Percentiles rank a stretch among this genome's conserved stretches.
These are phyloP conservation scores for Plecturocebus donacophilus DNA, from an alignment of 2,113 vertebrate species.

Conservation along the genomic window DNA sequence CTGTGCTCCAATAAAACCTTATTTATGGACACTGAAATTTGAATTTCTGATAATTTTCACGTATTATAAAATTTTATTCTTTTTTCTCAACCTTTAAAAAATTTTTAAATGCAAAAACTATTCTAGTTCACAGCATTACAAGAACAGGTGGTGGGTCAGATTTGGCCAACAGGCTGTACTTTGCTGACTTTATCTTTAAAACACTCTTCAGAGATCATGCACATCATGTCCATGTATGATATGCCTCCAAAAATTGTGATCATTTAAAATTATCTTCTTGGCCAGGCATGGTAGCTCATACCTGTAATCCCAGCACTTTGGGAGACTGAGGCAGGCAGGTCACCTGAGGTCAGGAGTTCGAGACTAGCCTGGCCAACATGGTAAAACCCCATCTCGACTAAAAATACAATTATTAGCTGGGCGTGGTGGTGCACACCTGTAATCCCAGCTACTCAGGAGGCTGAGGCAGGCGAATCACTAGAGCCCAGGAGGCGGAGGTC, in stretches of 20 bases:
- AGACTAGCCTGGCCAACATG: too few species aligned
- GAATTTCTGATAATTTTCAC: constrained; percentile 36
- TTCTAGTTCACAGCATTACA: background rate
- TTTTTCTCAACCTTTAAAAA: constrained; percentile 6
- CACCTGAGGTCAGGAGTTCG: too few species aligned
- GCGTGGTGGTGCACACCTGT: too few species aligned
- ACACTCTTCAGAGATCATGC: background rate
- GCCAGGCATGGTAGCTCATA: too few species aligned
- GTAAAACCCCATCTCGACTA: too few species aligned
- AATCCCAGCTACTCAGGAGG: too few species aligned
- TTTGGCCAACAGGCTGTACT: background rate
- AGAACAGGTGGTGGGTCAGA: background rate
- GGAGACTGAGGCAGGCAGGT: too few species aligned
- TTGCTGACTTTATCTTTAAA: background rate
- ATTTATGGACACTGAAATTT: background rate
- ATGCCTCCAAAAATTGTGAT: background rate
- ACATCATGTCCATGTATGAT: background rate
- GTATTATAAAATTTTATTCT: background rate
- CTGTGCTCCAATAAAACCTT: background rate
- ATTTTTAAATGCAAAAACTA: background rate
- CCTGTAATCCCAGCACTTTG: too few species aligned
- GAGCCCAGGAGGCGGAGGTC: too few species aligned
- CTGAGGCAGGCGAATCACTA: too few species aligned
- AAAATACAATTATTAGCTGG: too few species aligned
- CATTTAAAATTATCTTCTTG: background rate